Evolutionary conservation across 2,888 invertebrate genomes (phyloP).

Genomic region (Metalampra italica): DNA sequence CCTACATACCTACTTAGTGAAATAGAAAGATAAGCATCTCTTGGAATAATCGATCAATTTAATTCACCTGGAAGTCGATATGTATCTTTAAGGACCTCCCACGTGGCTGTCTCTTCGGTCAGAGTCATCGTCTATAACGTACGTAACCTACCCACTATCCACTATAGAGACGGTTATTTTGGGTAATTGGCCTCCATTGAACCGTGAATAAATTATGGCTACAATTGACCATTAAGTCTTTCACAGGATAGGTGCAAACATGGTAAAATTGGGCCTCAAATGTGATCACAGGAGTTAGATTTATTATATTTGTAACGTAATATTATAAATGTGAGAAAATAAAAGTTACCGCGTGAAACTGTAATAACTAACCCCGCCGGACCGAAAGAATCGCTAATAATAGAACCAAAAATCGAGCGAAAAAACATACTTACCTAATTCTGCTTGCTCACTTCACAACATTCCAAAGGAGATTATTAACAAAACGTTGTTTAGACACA

Average conservation of each 20-base stretch:
- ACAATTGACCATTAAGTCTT: slow-evolving; percentile 5
- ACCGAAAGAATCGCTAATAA: too few species aligned
- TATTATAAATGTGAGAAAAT: too few species aligned
- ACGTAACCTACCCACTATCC: slow-evolving; percentile 17
- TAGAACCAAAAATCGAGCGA: too few species aligned
- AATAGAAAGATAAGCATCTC: slow-evolving; percentile 18
- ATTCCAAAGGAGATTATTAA: slow-evolving; percentile 18
- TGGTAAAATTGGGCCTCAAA: not conserved
- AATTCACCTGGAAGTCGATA: slow-evolving; percentile 33
- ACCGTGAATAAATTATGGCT: slow-evolving; percentile 23
- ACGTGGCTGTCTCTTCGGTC: slow-evolving; percentile 29
- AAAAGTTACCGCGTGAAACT: too few species aligned
- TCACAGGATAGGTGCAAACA: not conserved
- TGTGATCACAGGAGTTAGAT: too few species aligned
- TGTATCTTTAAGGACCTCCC: slow-evolving; percentile 42
- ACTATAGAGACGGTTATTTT: slow-evolving; percentile 30
- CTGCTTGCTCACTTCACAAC: not conserved
- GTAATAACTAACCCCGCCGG: too few species aligned
- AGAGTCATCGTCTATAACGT: slow-evolving; percentile 23
- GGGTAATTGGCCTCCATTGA: slow-evolving; percentile 41
- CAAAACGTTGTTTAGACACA: slow-evolving; percentile 25
- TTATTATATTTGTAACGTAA: too few species aligned
- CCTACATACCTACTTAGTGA: slow-evolving; percentile 8
- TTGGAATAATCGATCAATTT: slow-evolving; percentile 30
- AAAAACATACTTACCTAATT: not conserved